Percentiles rank a stretch among this genome's conserved stretches.
Evolutionary conservation across 2,797 vertebrate species (phyloP).

Genomic region (Melanotaenia maccullochi): DNA sequence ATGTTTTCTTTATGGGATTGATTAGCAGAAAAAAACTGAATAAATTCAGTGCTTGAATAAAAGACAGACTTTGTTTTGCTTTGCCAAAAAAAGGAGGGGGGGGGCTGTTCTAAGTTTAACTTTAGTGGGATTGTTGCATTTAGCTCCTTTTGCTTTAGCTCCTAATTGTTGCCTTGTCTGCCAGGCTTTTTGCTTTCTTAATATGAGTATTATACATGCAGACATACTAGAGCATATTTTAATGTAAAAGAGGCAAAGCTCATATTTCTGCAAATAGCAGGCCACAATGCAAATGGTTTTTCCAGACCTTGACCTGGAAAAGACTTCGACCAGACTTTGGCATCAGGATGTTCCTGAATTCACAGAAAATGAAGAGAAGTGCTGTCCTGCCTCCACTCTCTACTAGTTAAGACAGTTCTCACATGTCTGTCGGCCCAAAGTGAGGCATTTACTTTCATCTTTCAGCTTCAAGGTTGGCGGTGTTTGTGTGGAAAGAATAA

Average conservation of each 20-base stretch:
- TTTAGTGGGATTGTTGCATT: not conserved
- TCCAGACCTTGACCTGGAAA: constrained; percentile 72
- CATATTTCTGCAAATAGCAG: constrained; percentile 66
- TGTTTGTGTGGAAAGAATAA: constrained; percentile 42
- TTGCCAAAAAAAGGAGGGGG: not conserved
- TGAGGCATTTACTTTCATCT: constrained; percentile 30
- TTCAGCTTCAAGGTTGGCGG: constrained; percentile 22
- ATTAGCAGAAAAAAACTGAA: constrained; percentile 4
- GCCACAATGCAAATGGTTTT: constrained; percentile 62
- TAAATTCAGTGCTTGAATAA: not conserved
- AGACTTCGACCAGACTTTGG: constrained; percentile 69
- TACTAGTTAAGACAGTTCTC: constrained; percentile 23
- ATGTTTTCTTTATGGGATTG: not conserved
- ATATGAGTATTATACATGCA: constrained; percentile 18
- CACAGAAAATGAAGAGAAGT: constrained; percentile 46
- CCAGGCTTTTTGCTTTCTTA: constrained; percentile 26
- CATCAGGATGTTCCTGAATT: constrained; percentile 44
- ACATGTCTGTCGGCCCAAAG: constrained; percentile 36
- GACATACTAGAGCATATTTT: constrained; percentile 22
- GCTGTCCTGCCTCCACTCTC: constrained; percentile 34
- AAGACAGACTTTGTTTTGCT: not conserved
- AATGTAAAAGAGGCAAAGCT: constrained; percentile 50
- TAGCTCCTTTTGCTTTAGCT: constrained; percentile 4
- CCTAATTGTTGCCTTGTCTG: constrained; percentile 36
- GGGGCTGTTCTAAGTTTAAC: not conserved